Base-by-base conservation (phyloP, 2,888 invertebrate species). In the Dioctria linearis region DNA sequence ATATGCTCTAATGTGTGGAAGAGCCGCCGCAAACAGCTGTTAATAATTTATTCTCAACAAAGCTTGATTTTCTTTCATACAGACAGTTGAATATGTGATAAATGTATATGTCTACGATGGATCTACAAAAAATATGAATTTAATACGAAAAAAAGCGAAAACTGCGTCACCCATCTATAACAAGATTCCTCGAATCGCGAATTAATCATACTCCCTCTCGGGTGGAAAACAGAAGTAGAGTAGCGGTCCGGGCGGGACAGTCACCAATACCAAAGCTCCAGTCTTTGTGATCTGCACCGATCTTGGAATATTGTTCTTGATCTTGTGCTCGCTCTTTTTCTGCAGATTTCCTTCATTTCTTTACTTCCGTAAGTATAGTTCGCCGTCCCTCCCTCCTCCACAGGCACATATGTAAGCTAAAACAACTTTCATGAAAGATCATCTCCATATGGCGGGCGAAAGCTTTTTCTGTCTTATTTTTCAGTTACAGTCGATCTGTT, bases 161-260 rank as follows among this genome's bases (percentile, higher is more conserved):
- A 54, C 8, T 51, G 51, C 71, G 71, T 71, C 71, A 71, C 5
- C 63, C 8, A 37, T 40, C 71, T 71, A 25, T 39, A 25, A 13
- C 71, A 25, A 54, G 11, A 51, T 71, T 71, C 71, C 71, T 49
- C 71, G 71, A 71, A 71, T 71, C 51, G 9, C 2, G 51, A n/a
- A 3, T 71, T 51, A 71, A 51, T 51, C 51, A 51, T n/a, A 37
- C 25, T 13, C 11, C n/a, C 43, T 25, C 25, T 25, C 25, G 25
- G 25, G 25, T 25, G 25, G 25, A 25, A 25, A 25, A 2, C 25
- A 25, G 25, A 25, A 25, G 25, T 25, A 25, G 5, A 13, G 67
- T 67, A 25, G 67, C 46, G 11, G 6, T 11, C 40, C n/a, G 13
- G 39, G 66, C 42, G 2, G 66, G 4, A 13, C 13, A 13, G 4